A percentile compares a stretch with the other conserved stretches of the same genome.
phyloP scores from a whole-genome alignment of 1,140 invertebrate genomes.

The Drosophila serrata region DNA sequence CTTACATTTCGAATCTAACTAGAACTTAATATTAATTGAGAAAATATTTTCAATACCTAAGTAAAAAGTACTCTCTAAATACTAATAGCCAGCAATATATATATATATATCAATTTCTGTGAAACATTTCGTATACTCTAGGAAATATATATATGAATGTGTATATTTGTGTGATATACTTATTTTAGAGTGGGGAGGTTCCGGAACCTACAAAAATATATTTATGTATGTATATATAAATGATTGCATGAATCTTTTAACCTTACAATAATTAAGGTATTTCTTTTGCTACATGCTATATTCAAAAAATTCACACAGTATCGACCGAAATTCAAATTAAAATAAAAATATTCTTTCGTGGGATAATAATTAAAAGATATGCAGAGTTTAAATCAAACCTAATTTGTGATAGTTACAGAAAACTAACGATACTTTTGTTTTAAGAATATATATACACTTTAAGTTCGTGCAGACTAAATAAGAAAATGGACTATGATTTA shows the following conservation, averaged over 20 bases:
- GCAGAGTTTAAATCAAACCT: neutral
- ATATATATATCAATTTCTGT: conserved; percentile 66
- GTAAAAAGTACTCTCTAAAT: conserved; percentile 42
- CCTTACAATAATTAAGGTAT: conserved; percentile 43
- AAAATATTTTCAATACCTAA: conserved; percentile 39
- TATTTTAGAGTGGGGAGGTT: conserved; percentile 20
- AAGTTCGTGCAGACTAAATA: neutral
- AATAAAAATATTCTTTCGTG: neutral
- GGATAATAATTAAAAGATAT: too few relatives aligned
- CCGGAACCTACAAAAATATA: conserved; percentile 65
- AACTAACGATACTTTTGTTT: neutral
- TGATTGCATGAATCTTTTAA: conserved; percentile 35
- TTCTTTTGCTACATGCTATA: conserved; percentile 9
- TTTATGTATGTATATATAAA: conserved; percentile 43
- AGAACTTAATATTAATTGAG: conserved; percentile 17
- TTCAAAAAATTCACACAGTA: conserved; percentile 10
- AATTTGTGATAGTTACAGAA: neutral
- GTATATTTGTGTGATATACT: conserved; percentile 43
- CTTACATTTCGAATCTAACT: conserved; percentile 45
- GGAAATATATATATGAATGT: conserved; percentile 42
- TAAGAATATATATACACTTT: conserved; percentile 13
- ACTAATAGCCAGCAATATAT: conserved; percentile 66
- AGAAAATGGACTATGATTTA: neutral
- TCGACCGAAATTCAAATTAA: conserved; percentile 12
- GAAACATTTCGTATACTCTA: conserved; percentile 79